A percentile compares a stretch with the other conserved stretches of the same genome.
phyloP scores from a whole-genome alignment of 2,113 vertebrate genomes.

The Leucosticte australis region DNA sequence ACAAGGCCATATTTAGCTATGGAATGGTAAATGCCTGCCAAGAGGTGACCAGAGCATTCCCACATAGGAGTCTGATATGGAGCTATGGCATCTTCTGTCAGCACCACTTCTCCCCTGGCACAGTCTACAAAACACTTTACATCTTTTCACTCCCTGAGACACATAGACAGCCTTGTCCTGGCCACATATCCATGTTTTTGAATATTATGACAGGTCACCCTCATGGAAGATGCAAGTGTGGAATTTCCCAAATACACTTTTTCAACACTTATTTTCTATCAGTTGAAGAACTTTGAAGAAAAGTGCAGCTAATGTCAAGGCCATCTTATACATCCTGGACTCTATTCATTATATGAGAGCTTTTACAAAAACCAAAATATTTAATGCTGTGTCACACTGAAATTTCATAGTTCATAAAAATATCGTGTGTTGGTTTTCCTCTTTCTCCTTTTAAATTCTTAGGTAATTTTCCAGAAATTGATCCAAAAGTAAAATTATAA shows the following conservation, averaged over 20 bases:
- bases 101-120: fast-evolving
- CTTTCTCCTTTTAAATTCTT: neutral
- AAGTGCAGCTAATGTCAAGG: neutral
- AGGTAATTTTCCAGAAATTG: neutral
- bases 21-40: neutral
- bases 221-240: neutral
- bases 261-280: neutral
- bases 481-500: neutral
- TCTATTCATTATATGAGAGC: neutral
- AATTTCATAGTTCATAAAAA: neutral
- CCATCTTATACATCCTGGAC: neutral
- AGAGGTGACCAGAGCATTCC: neutral
- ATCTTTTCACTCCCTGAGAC: neutral
- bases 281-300: neutral
- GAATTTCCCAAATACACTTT: fast-evolving
- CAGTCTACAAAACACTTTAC: neutral
- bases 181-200: neutral
- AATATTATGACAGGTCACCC: too few relatives aligned
- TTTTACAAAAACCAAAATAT: neutral
- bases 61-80: neutral
- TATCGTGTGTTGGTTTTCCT: neutral
- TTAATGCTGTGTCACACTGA: neutral
- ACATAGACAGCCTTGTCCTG: neutral
- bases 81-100: neutral
- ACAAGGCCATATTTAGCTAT: neutral